These are phyloP conservation scores for Tuta absoluta DNA, from an alignment of 2,888 invertebrate genomes.

Conservation along the genomic window DNA sequence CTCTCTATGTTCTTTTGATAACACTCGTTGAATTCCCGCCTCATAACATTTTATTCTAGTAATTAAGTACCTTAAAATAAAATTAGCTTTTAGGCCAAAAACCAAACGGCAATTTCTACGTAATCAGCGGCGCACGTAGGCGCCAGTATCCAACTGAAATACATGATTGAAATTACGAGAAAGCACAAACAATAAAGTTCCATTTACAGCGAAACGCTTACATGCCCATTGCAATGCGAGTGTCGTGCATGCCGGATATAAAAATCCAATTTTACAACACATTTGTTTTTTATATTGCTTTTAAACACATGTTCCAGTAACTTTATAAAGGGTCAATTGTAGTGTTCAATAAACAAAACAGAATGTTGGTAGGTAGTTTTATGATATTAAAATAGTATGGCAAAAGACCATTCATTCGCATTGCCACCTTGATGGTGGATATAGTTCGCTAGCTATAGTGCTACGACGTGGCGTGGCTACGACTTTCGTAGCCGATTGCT, in stretches of 20 bases:
- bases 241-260: slow-evolving; percentile 34
- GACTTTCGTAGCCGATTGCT: not conserved
- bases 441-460: too few species aligned
- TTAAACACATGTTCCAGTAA: slow-evolving; percentile 33
- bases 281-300: slow-evolving; percentile 32
- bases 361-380: too few species aligned
- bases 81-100: not conserved
- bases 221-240: slow-evolving; percentile 39
- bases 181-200: slow-evolving; percentile 54
- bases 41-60: too few species aligned
- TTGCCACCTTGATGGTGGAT: too few species aligned
- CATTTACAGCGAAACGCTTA: slow-evolving; percentile 49
- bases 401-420: too few species aligned
- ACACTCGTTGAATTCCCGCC: too few species aligned
- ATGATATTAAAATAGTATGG: too few species aligned
- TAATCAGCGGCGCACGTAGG: not conserved
- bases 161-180: slow-evolving; percentile 49
- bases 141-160: slow-evolving; percentile 32
- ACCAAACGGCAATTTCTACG: slow-evolving; percentile 8
- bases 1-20: too few species aligned
- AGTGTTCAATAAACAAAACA: not conserved
- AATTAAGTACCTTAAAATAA: not conserved
- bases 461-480: not conserved
- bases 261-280: not conserved
- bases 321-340: not conserved